phyloP scores from a whole-genome alignment of 30 jellyfish, hydroid and myxozoan species.

The Turritopsis rubra region DNA sequence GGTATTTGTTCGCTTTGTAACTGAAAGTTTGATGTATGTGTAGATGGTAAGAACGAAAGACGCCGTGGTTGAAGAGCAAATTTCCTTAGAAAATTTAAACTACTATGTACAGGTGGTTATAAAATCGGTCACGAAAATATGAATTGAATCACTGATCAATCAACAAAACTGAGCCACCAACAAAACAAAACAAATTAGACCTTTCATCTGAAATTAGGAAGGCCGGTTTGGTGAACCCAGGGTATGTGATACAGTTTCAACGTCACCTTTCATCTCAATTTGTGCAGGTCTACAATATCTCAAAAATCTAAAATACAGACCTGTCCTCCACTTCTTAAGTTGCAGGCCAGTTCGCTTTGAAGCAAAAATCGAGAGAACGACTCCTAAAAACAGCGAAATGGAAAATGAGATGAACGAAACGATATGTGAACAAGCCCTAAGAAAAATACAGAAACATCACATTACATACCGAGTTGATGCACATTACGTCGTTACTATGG shows the following conservation, averaged over 20 bases:
- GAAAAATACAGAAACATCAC: neutral
- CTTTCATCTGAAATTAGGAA: neutral
- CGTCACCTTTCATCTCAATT: neutral
- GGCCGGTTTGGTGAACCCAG: neutral
- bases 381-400: conserved; percentile 34
- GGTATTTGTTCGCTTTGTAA: neutral
- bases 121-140: neutral
- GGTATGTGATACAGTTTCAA: neutral
- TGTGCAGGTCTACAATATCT: neutral
- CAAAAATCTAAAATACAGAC: conserved; percentile 30
- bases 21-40: neutral
- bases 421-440: neutral
- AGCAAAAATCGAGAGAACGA: conserved; percentile 86
- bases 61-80: too few relatives aligned
- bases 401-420: neutral
- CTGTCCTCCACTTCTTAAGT: conserved; percentile 88
- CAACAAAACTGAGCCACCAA: neutral
- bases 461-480: conserved; percentile 65
- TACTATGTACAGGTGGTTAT: neutral
- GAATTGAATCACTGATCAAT: neutral
- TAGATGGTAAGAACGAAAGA: neutral
- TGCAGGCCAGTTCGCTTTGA: conserved; percentile 96
- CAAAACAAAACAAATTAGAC: neutral
- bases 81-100: neutral
- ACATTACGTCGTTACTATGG: conserved; percentile 38